A percentile compares a stretch with the other conserved stretches of the same genome.
phyloP scores from a whole-genome alignment of 2,797 vertebrate species.

The Cossypha heuglini region DNA sequence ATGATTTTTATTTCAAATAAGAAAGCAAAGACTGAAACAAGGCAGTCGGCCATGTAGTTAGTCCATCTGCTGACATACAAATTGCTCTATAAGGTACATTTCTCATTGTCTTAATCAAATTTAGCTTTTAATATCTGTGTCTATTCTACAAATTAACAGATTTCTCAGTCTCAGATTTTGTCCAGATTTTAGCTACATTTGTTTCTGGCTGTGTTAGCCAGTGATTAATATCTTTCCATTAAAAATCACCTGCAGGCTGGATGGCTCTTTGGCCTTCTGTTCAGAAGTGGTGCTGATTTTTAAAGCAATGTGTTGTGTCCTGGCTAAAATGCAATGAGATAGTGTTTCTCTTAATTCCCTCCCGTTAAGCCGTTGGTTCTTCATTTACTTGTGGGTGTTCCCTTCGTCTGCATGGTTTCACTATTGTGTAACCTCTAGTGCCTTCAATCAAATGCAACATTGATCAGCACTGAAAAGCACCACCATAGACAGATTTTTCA shows the following conservation, averaged over 20 bases:
- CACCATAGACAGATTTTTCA: neutral
- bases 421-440: neutral
- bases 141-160: neutral
- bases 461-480: neutral
- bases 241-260: neutral
- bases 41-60: neutral
- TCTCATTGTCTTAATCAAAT: neutral
- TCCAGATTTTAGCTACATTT: neutral
- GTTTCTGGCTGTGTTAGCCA: neutral
- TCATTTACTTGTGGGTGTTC: neutral
- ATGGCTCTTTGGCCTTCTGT: neutral
- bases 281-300: neutral
- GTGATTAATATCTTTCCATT: neutral
- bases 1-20: conserved; percentile 21
- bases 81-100: neutral
- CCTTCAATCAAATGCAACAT: neutral
- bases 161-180: neutral
- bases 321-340: neutral
- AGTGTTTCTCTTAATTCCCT: neutral
- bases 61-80: neutral
- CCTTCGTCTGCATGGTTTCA: neutral
- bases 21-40: neutral
- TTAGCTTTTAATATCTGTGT: neutral
- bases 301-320: neutral
- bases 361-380: neutral